Evolutionary conservation across 2,888 invertebrate genomes (phyloP), one percentile per base, ranked within the genome.

Genomic region (Acanthacorydalis orientalis): DNA sequence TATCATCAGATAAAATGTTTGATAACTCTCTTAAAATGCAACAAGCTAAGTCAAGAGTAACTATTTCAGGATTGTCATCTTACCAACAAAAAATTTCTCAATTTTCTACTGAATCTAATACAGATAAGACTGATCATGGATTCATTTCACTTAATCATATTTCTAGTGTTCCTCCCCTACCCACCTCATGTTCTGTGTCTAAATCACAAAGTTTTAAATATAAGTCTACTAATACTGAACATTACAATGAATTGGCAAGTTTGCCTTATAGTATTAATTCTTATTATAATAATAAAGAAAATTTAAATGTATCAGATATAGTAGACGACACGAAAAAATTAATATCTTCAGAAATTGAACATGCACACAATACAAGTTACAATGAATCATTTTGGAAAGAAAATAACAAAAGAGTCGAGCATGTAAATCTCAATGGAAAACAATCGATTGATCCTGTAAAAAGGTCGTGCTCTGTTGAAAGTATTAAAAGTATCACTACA

Each of bases 151-250:
- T 67, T 32, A 64, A 61, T 23, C 62, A 65, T 46, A 56, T 57
- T 11, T 52, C 52, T 9, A 56, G 57, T 15, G 53, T 54, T 43
- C 11, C 44, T 14, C 15, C 44, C 64, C 31, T 70, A 68, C 57
- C 63, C 69, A 32, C 67, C 71, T 52, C 75, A 43, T 34, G 74
- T 61, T 72, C 76, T 16, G 73, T 83, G 23, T 74, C 78, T 45
- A 83, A 83, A 60, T 80, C 82, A 2, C 79, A 80, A 52, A 83
- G 83, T 57, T 83, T 83, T 63, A 75, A 56, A 72, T 32, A 44
- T 39, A 44, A 44, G 32, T 31, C 70, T 3, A 65, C 68, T 48
- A 67, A 68, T 53, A 69, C 68, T 15, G 51, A 51, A 15, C 70
- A 70, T 51, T 71, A 70, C 50, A 69, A 64, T 53, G 70, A 70